Conservation (phyloP, 2,797 vertebrate species). For the Erpetoichthys calabaricus region DNA sequence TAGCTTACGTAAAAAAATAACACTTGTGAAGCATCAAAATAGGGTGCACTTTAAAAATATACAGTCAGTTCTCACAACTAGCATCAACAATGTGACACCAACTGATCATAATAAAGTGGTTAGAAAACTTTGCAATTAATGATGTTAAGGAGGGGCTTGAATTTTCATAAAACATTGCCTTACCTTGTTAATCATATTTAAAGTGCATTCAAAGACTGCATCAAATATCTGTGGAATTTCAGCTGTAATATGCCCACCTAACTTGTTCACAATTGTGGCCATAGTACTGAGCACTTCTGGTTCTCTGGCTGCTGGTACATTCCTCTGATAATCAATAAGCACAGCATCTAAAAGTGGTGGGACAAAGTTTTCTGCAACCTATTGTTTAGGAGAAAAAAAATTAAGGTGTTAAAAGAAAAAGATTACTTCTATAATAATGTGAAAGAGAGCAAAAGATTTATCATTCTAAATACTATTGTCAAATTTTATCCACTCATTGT, state of each 20-base stretch:
- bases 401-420: neutral
- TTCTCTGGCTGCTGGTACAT: slow-evolving; percentile 88
- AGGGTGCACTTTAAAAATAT: too few species aligned
- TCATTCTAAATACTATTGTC: too few species aligned
- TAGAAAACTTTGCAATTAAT: too few species aligned
- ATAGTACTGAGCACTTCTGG: slow-evolving; percentile 97
- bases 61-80: too few species aligned
- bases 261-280: slow-evolving; percentile 94
- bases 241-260: slow-evolving; percentile 86
- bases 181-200: slow-evolving; percentile 98
- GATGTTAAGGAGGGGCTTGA: too few species aligned
- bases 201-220: slow-evolving; percentile 92
- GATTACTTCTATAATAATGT: neutral
- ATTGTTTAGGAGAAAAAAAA: slow-evolving; percentile 18
- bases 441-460: neutral
- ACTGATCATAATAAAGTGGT: too few species aligned
- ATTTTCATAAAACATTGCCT: neutral
- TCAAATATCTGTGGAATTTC: slow-evolving; percentile 98
- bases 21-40: too few species aligned
- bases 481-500: too few species aligned
- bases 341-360: slow-evolving; percentile 85
- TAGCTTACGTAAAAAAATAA: too few species aligned
- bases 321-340: slow-evolving; percentile 94
- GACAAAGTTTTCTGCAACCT: slow-evolving; percentile 95
- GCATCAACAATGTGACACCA: too few species aligned